Base-by-base conservation (phyloP, 2,888 invertebrate species). In the Bugulina stolonifera region DNA sequence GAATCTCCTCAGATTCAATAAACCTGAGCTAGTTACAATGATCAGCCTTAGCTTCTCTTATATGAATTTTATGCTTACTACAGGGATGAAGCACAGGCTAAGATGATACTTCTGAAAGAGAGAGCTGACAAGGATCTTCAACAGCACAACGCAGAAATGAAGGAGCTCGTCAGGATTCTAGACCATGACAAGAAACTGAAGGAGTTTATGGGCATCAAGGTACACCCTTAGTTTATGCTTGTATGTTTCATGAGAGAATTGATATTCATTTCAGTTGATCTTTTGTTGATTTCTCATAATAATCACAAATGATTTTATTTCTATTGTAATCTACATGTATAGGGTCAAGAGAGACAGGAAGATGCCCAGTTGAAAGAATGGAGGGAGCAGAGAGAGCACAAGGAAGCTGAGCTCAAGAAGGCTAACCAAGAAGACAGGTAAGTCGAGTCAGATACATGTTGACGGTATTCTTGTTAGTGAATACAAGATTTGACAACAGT, bases 101-200 rank as follows among this genome's bases (percentile, higher is more conserved):
- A 93, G 84, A 87, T 94, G 57, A 79, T 83, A 71, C 78, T 83
- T 27, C 77, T 94, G 52, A 91, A 91, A 79, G 92, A 92, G 76
- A 89, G 91, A 75, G 90, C 90, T 71, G 90, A 91, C 79, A 88
- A 90, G 55, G 91, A 93, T 77, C 87, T 89, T 73, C 86, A 89
- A 78, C 82, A 88, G 10, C 90, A 90, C 79, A 88, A 89, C 3
- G 89, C 89, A 86, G 94, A 94, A 86, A 93, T 94, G 87, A 89
- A 93, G 69, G 93, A 93, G 80, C 88, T 94, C 73, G 91, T 93
- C 79, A 87, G 94, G 0, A 90, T 91, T 74, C 85, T 94, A 54
- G 93, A 94, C 81, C 91, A 93, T 82, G 93, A 93, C 81, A 86
- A 91, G 78, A 92, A 92, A 78, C 85, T 94, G 35, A 90, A 92